Evolutionary conservation across 1,140 invertebrate species (phyloP), one percentile per base, ranked within the genome.

Genomic region (Paracyclopina nana): DNA sequence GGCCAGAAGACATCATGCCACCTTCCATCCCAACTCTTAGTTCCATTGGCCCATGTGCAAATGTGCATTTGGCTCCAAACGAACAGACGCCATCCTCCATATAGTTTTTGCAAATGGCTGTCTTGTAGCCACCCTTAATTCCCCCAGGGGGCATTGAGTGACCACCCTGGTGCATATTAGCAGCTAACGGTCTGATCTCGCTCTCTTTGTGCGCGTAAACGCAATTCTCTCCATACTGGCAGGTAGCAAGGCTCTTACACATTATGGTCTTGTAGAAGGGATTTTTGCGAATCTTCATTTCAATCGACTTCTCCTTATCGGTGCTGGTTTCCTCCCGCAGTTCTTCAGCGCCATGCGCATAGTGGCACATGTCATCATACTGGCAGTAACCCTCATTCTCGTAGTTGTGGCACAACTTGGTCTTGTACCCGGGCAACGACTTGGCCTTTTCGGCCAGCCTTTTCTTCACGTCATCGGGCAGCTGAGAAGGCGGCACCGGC

Each of bases 341-440:
- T 38, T 38, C 16, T 9, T 16, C 45, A 12, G 27, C 27, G 6
- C 45, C 45, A 29, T 48, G 45, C 9, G 27, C 27, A 48, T 28
- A 48, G 45, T 48, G 25, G 27, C 45, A 48, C 6, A 48, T 22
- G 5, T 48, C 45, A 12, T 28, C 45, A 48, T 28, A 48, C 12
- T 48, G 25, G 45, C 45, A 48, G n/a, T 48, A 16, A 29, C 27
- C 27, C 5, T 38, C 14, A n/a, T 48, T 16, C 4, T 28, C 16
- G 25, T n/a, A 48, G 5, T 29, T 29, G 25, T 28, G 16, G 25
- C 45, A 48, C 4, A 29, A 16, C 24, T 29, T 26, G 16, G 45
- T 48, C 27, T 48, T 48, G 25, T 48, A 48, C 16, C 25, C 25
- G 11, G 45, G 45, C 5, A 14, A 28, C 16, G 16, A 16, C 16